Percentiles rank a stretch among this genome's conserved stretches.
These are phyloP conservation scores for Tetropium fuscum DNA, from an alignment of 2,888 invertebrate species.

Conservation along the genomic window DNA sequence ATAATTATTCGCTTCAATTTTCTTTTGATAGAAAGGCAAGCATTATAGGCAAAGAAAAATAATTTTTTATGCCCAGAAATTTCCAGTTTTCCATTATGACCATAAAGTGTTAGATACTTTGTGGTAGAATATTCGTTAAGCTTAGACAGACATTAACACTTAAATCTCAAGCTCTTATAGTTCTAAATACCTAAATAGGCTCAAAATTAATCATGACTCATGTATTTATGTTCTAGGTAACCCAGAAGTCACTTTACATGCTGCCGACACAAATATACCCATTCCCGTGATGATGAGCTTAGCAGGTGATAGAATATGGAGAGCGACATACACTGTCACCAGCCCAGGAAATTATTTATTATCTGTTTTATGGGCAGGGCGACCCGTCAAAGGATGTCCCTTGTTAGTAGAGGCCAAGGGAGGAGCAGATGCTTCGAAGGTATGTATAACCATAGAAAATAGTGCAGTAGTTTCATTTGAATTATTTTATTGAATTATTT, in stretches of 20 bases:
- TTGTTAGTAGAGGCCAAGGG: conserved; percentile 82
- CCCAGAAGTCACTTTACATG: conserved; percentile 85
- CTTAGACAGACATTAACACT: no score
- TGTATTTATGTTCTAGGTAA: conserved; percentile 57
- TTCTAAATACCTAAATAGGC: no score
- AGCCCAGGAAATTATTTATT: conserved; percentile 88
- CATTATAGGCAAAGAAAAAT: no score
- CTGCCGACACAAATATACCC: conserved; percentile 78
- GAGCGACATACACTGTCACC: conserved; percentile 90
- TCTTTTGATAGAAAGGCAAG: no score
- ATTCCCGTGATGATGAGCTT: conserved; percentile 83
- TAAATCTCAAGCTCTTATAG: no score
- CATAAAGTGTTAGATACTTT: no score
- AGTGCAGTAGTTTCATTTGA: not conserved
- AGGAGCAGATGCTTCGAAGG: conserved; percentile 73
- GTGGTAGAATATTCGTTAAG: no score
- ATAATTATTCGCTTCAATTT: no score
- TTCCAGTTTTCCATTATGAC: no score
- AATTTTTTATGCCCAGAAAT: no score
- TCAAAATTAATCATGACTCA: no score
- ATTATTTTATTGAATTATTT: no score
- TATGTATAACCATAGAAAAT: conserved; percentile 38
- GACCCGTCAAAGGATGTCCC: conserved; percentile 90
- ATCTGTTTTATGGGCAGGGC: conserved; percentile 93
- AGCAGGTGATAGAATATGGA: conserved; percentile 90